Conservation (phyloP, 2,888 invertebrate genomes). For the Meteorus cinctellus region DNA sequence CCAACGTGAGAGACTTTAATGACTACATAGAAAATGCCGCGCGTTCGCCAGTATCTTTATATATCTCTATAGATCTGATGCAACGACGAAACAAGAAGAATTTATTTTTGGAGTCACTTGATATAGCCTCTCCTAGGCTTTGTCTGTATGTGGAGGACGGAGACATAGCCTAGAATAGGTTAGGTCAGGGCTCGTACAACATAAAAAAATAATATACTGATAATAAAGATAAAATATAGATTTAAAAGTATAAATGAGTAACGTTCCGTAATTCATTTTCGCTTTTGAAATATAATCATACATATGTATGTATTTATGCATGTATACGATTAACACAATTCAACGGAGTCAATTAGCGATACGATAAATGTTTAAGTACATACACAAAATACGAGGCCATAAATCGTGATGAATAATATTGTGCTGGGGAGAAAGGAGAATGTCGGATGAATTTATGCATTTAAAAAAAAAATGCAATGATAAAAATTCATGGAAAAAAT, state of each 20-base stretch:
- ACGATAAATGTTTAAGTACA: constrained; percentile 11
- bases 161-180: constrained; percentile 74
- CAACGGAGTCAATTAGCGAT: constrained; percentile 2
- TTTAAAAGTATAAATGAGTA: background rate
- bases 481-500: background rate
- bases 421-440: background rate
- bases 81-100: background rate
- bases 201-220: background rate
- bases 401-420: background rate
- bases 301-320: background rate
- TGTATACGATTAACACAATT: constrained; percentile 27
- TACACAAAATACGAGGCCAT: background rate
- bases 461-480: background rate
- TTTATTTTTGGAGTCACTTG: constrained; percentile 60
- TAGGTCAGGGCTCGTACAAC: constrained; percentile 69
- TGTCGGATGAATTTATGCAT: background rate
- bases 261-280: background rate
- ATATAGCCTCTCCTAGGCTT: constrained; percentile 73
- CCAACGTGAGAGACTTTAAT: constrained; percentile 56
- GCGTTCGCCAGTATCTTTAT: background rate
- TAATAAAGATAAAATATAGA: background rate
- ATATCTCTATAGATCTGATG: background rate
- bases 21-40: constrained; percentile 56
- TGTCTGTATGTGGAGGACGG: constrained; percentile 68
- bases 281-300: constrained; percentile 1